Base-by-base conservation (phyloP, 1,140 invertebrate species). In the Drosophila leontia region DNA sequence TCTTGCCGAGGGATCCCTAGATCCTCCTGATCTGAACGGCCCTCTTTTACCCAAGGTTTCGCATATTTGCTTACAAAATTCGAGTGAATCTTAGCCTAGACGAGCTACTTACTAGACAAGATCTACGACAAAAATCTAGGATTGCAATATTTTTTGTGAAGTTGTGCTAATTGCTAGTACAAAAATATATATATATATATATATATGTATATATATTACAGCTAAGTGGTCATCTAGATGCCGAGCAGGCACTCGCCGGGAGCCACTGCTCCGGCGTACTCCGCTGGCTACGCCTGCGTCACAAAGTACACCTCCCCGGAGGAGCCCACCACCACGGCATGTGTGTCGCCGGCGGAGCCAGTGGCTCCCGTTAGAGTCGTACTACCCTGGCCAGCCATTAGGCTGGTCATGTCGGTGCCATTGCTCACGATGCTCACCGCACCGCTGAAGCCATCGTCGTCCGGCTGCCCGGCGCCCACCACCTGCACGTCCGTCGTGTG, bases 271-370 rank as follows among this genome's bases (percentile, higher is more conserved):
- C 68, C 72, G 84, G 85, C 85, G 50, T 72, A 88, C 62, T 85
- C 86, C 75, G 71, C 56, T 56, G 86, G 90, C 88, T 91, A 91
- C 88, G 88, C 88, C 71, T 91, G 88, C 88, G 88, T 91, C 59
- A 91, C 88, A 55, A 91, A 88, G 51, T 85, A 91, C 47, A 91
- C 82, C 51, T 91, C 88, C 8, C 88, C 88, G 11, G 86, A 70
- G 15, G 85, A 82, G 37, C 85, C 86, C 11, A 90, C 82, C 5
- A 91, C 86, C 19, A 82, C 75, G 39, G 81, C 78, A 63, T 84
- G 84, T 19, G 81, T 86, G 55, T 91, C 77, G 35, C 65, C 65
- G n/a, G 80, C 23, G 3, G 48, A 67, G 19, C 58, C 41, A 8
- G 55, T 47, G 37, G 13, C 70, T 32, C 2, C 44, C 23, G 13